phyloP scores from a whole-genome alignment of 2,888 invertebrate genomes.

The Pecten maximus region DNA sequence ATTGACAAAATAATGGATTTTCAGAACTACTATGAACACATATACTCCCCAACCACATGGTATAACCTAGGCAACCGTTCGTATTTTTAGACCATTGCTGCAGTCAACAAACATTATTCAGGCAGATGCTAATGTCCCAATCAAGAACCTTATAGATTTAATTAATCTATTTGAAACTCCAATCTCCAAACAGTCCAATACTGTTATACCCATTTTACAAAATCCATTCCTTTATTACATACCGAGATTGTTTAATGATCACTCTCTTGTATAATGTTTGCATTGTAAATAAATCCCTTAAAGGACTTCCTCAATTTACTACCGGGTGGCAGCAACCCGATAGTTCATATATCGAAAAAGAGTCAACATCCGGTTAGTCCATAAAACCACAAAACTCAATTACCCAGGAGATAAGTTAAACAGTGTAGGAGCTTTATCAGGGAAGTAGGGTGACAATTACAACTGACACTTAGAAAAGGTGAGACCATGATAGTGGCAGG shows the following conservation, averaged over 20 bases:
- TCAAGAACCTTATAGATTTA: background rate
- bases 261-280: background rate
- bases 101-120: background rate
- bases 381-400: background rate
- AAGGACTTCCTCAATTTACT: background rate
- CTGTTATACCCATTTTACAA: background rate
- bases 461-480: background rate
- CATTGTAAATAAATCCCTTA: background rate
- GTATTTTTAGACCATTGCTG: too few species aligned
- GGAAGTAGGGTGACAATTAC: constrained; percentile 28
- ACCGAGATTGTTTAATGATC: background rate
- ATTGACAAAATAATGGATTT: too few species aligned
- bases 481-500: background rate
- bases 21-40: too few species aligned
- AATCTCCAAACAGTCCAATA: background rate
- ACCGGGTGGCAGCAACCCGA: background rate
- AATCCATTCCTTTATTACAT: background rate
- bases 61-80: too few species aligned
- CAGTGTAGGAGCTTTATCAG: background rate
- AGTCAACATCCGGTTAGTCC: constrained; percentile 9
- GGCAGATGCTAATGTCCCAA: too few species aligned
- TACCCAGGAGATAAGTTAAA: background rate
- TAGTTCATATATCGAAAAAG: background rate
- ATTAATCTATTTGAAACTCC: background rate
- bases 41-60: too few species aligned